phyloP scores from a whole-genome alignment of 2,797 vertebrate species.

The Pygocentrus nattereri region DNA sequence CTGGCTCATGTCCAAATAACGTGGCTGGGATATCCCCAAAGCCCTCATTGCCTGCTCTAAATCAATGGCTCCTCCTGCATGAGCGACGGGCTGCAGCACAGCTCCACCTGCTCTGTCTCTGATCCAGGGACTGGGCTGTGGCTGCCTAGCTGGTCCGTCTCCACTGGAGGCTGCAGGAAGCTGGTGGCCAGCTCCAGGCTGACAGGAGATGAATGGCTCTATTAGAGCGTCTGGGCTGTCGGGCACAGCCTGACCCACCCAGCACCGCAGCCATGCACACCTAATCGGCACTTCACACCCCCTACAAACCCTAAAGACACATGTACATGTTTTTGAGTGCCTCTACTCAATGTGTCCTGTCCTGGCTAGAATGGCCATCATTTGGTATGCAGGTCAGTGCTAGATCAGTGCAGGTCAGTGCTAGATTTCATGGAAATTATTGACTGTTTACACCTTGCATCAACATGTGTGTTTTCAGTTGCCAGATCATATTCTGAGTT shows the following conservation, averaged over 20 bases:
- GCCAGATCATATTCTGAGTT: no score
- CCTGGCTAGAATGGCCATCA: slow-evolving; percentile 39
- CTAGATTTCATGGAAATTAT: not conserved
- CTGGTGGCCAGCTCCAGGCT: slow-evolving; percentile 56
- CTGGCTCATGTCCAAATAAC: slow-evolving; percentile 44
- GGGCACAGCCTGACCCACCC: slow-evolving; percentile 54
- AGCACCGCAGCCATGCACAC: slow-evolving; percentile 38
- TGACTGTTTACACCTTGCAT: not conserved
- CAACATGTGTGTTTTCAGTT: no score
- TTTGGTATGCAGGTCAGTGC: slow-evolving; percentile 41
- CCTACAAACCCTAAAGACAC: slow-evolving; percentile 1
- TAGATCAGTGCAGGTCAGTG: slow-evolving; percentile 36
- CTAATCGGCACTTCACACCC: slow-evolving; percentile 27
- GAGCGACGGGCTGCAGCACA: slow-evolving; percentile 21
- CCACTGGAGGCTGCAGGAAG: slow-evolving; percentile 30
- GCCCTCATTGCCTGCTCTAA: slow-evolving; percentile 39
- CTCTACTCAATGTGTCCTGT: slow-evolving; percentile 18
- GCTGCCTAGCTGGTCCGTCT: slow-evolving; percentile 24
- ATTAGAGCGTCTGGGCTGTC: slow-evolving; percentile 54
- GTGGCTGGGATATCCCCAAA: slow-evolving; percentile 42
- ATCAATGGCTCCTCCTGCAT: slow-evolving; percentile 32
- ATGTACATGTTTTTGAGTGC: not conserved
- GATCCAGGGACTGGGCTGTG: slow-evolving; percentile 23
- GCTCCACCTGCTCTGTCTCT: slow-evolving; percentile 27
- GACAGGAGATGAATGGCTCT: slow-evolving; percentile 61